These are phyloP conservation scores for Crocuta crocuta DNA, from an alignment of 2,113 vertebrate genomes.

Conservation along the genomic window DNA sequence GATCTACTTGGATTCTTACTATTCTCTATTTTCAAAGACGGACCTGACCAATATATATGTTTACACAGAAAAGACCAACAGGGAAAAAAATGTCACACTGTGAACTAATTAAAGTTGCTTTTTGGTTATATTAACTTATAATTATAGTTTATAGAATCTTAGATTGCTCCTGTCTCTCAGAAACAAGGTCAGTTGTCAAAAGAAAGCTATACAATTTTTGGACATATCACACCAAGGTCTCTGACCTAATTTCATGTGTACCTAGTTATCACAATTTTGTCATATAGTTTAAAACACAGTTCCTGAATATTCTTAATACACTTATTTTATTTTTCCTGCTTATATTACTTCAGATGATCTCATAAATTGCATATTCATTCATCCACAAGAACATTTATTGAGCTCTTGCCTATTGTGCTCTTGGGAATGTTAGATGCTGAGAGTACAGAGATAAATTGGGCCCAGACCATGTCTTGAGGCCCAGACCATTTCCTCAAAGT, in stretches of 20 bases:
- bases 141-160: not conserved
- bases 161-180: not conserved
- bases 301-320: not conserved
- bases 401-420: not conserved
- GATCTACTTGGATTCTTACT: not conserved
- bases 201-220: not conserved
- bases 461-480: not conserved
- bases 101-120: not conserved
- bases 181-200: not conserved
- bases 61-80: not conserved
- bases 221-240: not conserved
- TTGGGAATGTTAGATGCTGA: slow-evolving; percentile 2
- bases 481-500: not conserved
- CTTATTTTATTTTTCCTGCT: not conserved
- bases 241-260: not conserved
- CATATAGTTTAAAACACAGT: not conserved
- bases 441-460: slow-evolving; percentile 33
- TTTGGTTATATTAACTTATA: not conserved
- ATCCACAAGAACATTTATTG: not conserved
- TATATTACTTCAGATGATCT: slow-evolving; percentile 7
- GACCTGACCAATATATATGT: not conserved
- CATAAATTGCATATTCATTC: slow-evolving; percentile 34
- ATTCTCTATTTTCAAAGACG: not conserved
- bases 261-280: not conserved
- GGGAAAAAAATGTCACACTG: not conserved